These are phyloP conservation scores for Macropodus opercularis DNA, from an alignment of 2,797 vertebrate genomes.

Conservation along the genomic window DNA sequence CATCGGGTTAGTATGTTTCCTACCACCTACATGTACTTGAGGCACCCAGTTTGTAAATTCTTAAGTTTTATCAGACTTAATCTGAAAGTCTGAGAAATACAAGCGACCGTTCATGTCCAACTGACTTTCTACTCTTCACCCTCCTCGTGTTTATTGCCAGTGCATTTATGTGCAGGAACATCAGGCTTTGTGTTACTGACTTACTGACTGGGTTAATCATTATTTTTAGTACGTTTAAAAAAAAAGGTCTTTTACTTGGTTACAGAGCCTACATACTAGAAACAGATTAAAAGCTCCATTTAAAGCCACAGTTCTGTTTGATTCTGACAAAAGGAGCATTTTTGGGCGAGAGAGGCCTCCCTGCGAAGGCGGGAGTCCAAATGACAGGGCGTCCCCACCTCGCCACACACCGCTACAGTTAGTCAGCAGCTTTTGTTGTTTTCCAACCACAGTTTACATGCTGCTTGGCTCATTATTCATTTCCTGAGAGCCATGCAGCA, in stretches of 20 bases:
- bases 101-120: neutral
- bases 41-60: too few relatives aligned
- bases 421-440: conserved; percentile 81
- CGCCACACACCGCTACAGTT: conserved; percentile 67
- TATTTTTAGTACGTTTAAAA: neutral
- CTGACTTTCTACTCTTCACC: neutral
- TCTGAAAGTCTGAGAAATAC: too few relatives aligned
- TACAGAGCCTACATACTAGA: conserved; percentile 41
- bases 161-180: neutral
- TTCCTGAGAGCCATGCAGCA: conserved; percentile 58
- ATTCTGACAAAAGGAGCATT: conserved; percentile 49
- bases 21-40: too few relatives aligned
- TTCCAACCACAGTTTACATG: conserved; percentile 80
- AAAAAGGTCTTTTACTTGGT: neutral
- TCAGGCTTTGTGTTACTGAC: neutral
- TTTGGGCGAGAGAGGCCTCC: conserved; percentile 65
- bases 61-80: too few relatives aligned
- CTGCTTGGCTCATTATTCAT: conserved; percentile 74
- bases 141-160: neutral
- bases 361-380: conserved; percentile 51
- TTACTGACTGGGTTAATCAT: neutral
- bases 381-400: conserved; percentile 66
- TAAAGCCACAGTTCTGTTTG: conserved; percentile 12
- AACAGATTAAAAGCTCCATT: conserved; percentile 48
- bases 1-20: neutral